Percentiles rank a stretch among this genome's conserved stretches.
Evolutionary conservation across 2,113 vertebrate species (phyloP).

Genomic region (Engystomops pustulosus): DNA sequence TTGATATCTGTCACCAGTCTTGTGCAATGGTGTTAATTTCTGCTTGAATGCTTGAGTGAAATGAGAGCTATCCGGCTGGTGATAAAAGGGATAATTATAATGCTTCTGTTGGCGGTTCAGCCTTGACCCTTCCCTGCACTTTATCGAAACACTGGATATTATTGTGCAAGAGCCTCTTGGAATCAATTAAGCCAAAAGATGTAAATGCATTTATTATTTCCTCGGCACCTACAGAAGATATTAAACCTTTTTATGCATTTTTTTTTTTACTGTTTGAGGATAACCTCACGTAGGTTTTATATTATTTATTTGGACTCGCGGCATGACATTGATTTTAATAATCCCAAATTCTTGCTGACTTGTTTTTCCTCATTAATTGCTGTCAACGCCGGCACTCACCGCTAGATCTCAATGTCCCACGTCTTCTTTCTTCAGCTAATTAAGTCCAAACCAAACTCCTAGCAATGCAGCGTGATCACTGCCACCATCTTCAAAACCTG

Average conservation of each 20-base stretch:
- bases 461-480: slow-evolving; percentile 36
- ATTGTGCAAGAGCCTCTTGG: slow-evolving; percentile 39
- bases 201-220: slow-evolving; percentile 20
- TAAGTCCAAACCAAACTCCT: slow-evolving; percentile 46
- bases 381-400: slow-evolving; percentile 55
- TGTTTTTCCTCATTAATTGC: slow-evolving; percentile 52
- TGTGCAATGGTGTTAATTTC: slow-evolving; percentile 57
- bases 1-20: slow-evolving; percentile 57
- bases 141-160: slow-evolving; percentile 25
- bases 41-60: slow-evolving; percentile 52
- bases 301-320: neutral
- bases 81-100: slow-evolving; percentile 57
- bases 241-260: neutral
- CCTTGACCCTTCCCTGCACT: slow-evolving; percentile 54
- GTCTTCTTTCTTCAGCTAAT: slow-evolving; percentile 55
- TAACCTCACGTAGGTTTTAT: neutral
- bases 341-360: slow-evolving; percentile 50
- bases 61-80: slow-evolving; percentile 46
- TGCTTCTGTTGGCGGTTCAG: slow-evolving; percentile 52
- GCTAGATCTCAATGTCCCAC: slow-evolving; percentile 54
- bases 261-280: neutral
- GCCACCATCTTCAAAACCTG: slow-evolving; percentile 18
- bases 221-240: neutral
- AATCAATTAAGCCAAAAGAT: slow-evolving; percentile 14
- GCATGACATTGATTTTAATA: slow-evolving; percentile 24